A percentile compares a stretch with the other conserved stretches of the same genome.
Conservation (phyloP, 2,797 vertebrate species). For the Centroberyx gerrardi region DNA sequence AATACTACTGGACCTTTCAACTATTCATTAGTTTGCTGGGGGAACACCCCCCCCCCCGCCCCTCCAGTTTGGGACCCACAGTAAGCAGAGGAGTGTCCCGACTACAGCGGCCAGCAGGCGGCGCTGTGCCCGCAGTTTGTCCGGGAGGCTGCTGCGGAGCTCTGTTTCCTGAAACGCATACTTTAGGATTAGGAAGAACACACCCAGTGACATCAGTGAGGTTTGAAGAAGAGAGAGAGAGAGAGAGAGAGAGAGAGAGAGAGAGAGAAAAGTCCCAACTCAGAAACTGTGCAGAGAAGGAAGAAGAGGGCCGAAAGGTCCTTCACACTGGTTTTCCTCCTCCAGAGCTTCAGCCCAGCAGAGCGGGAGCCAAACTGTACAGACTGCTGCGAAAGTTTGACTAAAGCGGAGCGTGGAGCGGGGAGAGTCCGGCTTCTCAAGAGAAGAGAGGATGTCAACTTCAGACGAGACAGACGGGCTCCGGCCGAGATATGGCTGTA, state of each 20-base stretch:
- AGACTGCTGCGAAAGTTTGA: slow-evolving; percentile 29
- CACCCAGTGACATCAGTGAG: slow-evolving; percentile 87
- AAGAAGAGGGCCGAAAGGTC: slow-evolving; percentile 76
- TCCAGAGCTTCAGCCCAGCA: slow-evolving; percentile 7
- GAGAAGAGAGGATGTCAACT: slow-evolving; percentile 85
- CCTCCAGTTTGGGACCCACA: no score
- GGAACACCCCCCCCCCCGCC: no score
- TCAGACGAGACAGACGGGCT: slow-evolving; percentile 87
- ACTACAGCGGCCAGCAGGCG: slow-evolving; percentile 64
- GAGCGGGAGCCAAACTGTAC: slow-evolving; percentile 19
- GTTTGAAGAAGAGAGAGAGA: slow-evolving; percentile 68
- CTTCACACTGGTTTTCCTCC: slow-evolving; percentile 40
- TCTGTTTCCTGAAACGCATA: slow-evolving; percentile 86
- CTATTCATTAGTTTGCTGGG: no score
- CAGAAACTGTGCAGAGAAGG: slow-evolving; percentile 63
- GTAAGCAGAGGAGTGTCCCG: no score
- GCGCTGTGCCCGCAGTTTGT: slow-evolving; percentile 58
- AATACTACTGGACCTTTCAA: no score
- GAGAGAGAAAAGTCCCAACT: slow-evolving; percentile 61
- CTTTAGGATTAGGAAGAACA: slow-evolving; percentile 86
- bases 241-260: slow-evolving; percentile 37
- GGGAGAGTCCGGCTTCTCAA: slow-evolving; percentile 59
- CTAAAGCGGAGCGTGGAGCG: slow-evolving; percentile 42
- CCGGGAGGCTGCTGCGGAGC: slow-evolving; percentile 39
- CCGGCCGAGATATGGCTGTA: slow-evolving; percentile 91